Conservation (phyloP, 1,140 invertebrate genomes). For the Eupeodes corollae region DNA sequence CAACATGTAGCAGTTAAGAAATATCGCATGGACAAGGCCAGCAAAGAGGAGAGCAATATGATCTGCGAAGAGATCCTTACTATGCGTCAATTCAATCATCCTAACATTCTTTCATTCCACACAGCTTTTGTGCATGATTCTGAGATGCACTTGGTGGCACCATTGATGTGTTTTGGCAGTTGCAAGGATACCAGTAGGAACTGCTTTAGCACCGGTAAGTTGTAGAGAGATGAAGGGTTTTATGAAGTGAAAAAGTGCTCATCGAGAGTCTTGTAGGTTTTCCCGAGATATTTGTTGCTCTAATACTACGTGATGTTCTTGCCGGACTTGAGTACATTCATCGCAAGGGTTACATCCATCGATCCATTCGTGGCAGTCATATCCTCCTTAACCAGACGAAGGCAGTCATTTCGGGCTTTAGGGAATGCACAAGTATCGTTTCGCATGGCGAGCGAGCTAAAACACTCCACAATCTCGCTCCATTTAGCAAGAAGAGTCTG, state of each 20-base stretch:
- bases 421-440: slow-evolving; percentile 62
- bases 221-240: neutral
- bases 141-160: slow-evolving; percentile 67
- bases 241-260: neutral
- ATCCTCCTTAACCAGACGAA: slow-evolving; percentile 45
- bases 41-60: slow-evolving; percentile 49
- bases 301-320: slow-evolving; percentile 68
- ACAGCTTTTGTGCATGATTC: slow-evolving; percentile 60
- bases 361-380: slow-evolving; percentile 75
- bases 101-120: slow-evolving; percentile 61
- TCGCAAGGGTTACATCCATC: slow-evolving; percentile 72
- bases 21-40: slow-evolving; percentile 58
- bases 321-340: slow-evolving; percentile 73
- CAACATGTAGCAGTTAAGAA: slow-evolving; percentile 61
- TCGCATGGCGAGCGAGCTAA: slow-evolving; percentile 55
- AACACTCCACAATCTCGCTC: slow-evolving; percentile 62
- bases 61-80: slow-evolving; percentile 66
- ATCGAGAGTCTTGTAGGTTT: slow-evolving; percentile 39
- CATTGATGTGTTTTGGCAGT: slow-evolving; percentile 70
- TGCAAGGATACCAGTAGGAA: slow-evolving; percentile 65
- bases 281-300: slow-evolving; percentile 66
- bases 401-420: slow-evolving; percentile 55
- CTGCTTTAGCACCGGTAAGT: slow-evolving; percentile 57
- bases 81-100: slow-evolving; percentile 64
- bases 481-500: slow-evolving; percentile 54